Percentiles rank a stretch among this genome's conserved stretches.
These are phyloP conservation scores for Mimachlamys varia DNA, from an alignment of 2,888 invertebrate genomes.

Conservation along the genomic window DNA sequence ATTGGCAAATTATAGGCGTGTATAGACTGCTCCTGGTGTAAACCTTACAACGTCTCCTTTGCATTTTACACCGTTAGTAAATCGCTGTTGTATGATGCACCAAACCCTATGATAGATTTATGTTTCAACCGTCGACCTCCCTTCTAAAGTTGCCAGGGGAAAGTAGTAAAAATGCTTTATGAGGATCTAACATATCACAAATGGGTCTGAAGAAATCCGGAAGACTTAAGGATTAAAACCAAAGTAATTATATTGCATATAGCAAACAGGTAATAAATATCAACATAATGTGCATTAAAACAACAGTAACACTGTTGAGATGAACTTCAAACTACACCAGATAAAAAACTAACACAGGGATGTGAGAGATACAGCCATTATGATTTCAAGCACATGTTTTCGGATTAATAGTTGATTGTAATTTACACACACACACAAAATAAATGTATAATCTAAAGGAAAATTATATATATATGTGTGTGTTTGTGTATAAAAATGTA, in stretches of 20 bases:
- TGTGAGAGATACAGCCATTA: not conserved
- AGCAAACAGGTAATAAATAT: slow-evolving; percentile 15
- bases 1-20: slow-evolving; percentile 23
- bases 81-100: slow-evolving; percentile 15
- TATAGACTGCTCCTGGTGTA: not conserved
- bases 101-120: slow-evolving; percentile 34
- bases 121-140: slow-evolving; percentile 7
- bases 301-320: not conserved
- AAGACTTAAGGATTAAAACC: slow-evolving; percentile 14
- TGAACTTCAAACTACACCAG: not conserved
- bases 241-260: not conserved
- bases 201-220: not conserved
- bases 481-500: not conserved
- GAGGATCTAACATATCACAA: slow-evolving; percentile 37
- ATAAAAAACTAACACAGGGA: not conserved
- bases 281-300: not conserved
- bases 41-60: not conserved
- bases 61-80: slow-evolving; percentile 16
- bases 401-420: not conserved
- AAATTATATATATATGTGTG: not conserved
- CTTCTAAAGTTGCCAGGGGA: slow-evolving; percentile 39
- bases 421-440: not conserved
- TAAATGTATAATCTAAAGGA: not conserved
- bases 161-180: slow-evolving; percentile 40
- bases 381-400: not conserved